Conservation (phyloP, 2,888 invertebrate species). For the Camponotus fellah region DNA sequence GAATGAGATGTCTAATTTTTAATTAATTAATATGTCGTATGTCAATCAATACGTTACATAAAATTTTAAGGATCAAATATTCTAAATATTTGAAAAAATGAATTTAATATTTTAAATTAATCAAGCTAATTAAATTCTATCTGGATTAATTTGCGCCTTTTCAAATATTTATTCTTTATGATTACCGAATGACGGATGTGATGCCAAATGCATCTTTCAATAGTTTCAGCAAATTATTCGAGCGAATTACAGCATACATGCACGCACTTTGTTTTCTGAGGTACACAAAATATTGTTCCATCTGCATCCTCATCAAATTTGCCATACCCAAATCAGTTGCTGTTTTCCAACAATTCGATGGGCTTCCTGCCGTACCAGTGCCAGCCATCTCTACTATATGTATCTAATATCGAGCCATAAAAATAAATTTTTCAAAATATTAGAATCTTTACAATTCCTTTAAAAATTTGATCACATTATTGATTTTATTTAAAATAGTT, state of each 20-base stretch:
- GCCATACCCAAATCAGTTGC: constrained; percentile 82
- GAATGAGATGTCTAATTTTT: constrained; percentile 17
- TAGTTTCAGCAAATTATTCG: constrained; percentile 84
- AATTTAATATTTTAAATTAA: neutral
- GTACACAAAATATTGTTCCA: constrained; percentile 84
- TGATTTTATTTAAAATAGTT: neutral
- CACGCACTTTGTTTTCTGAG: constrained; percentile 72
- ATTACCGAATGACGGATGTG: constrained; percentile 83
- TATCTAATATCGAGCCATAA: constrained; percentile 77
- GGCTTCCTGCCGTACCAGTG: constrained; percentile 80
- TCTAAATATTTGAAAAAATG: neutral
- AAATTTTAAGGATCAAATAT: neutral
- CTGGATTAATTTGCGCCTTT: neutral
- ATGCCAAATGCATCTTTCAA: constrained; percentile 82
- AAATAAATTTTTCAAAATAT: constrained; percentile 6
- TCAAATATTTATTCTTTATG: neutral
- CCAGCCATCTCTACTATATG: constrained; percentile 86
- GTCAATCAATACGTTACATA: neutral
- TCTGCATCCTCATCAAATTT: constrained; percentile 84
- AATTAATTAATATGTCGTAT: neutral
- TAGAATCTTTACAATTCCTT: neutral
- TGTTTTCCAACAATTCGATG: constrained; percentile 80
- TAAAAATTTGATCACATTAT: neutral
- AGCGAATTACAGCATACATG: constrained; percentile 75
- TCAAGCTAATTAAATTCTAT: neutral